Evolutionary conservation across 1,140 invertebrate species (phyloP), one percentile per base, ranked within the genome.

Genomic region (Hetaerina americana): DNA sequence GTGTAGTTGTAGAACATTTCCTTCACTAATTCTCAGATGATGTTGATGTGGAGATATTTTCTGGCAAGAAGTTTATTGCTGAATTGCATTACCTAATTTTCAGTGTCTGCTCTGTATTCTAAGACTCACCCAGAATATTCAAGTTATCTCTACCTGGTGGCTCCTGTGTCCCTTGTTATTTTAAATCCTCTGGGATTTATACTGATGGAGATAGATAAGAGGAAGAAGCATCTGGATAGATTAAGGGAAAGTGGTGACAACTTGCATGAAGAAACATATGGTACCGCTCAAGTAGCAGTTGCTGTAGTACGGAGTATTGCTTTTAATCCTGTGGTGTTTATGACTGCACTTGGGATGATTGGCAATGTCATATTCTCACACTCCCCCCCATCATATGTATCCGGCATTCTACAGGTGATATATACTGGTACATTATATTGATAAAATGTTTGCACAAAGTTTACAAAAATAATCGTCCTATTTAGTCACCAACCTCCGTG

Each of bases 101-200:
- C 80, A 82, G 82, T 87, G 29, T 75, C 78, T 66, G 84, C 86
- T 8, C 76, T 88, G 27, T 88, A 87, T 78, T 72, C 76, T 5
- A 78, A 83, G 29, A 88, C 87, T 5, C 93, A 97, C 83, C 92
- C 94, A 6, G 93, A 96, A 77, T 97, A 93, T 85, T 85, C 93
- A 0, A 86, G 88, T 0, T 98, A 97, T 81, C 82, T 99, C 6
- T 98, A 98, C 80, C 82, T 99, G 8, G 88, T 97, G 85, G 95
- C 95, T 26, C 96, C 96, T 1, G 94, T 98, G 80, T 96, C 94
- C 68, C 80, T 99, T 29, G 90, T 93, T 1, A 89, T 98, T 73
- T 83, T 98, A 22, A 98, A 98, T 82, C 95, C 96, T 0, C 87
- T 98, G 75, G 94, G 93, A 28, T 94, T 97, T 80, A 82, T 95